Evolutionary conservation across 2,113 vertebrate genomes (phyloP), one percentile per base, ranked within the genome.

Genomic region (Pao palembangensis): DNA sequence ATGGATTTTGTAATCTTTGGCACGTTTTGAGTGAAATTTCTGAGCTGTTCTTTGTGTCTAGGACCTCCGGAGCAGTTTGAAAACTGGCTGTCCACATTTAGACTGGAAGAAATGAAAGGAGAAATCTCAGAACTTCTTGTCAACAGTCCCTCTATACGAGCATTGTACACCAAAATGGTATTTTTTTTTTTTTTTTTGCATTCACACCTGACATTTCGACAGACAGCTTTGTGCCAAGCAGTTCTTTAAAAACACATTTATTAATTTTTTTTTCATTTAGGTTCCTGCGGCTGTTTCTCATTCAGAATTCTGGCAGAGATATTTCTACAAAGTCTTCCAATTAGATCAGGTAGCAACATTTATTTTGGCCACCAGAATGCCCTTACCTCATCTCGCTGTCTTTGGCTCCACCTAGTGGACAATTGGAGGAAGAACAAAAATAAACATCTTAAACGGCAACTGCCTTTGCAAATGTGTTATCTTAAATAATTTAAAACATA

Each of bases 101-200:
- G 65, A 75, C 71, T 98, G 67, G 95, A 98, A 66, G 94, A 98
- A 55, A 94, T 90, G 80, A 98, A 98, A 85, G 91, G 90, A 55
- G 94, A 96, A 79, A 91, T 98, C 6, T 95, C 97, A 0, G 94
- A 96, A 68, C 91, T 96, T 55, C 83, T 99, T 85, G 92, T 95
- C 55, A 93, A 75, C 89, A 98, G 95, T 80, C 94, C 95, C 2
- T 96, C 97, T 61, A 93, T 99, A 82, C 81, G 96, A 56, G 92
- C 96, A 0, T 95, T 99, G 66, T 98, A 98, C 88, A 95, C 93
- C 73, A 98, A 98, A 88, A 98, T 98, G 96, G 97, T 98, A 85
- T n/a, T 0, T 31, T 31, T 6, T 31, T 4, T 28, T 4, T 28
- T 28, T 28, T 7, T 28, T 7, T 28, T 28, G 25, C 6, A 28